Base-by-base conservation (phyloP, 2,888 invertebrate genomes). In the Zootermopsis nevadensis region DNA sequence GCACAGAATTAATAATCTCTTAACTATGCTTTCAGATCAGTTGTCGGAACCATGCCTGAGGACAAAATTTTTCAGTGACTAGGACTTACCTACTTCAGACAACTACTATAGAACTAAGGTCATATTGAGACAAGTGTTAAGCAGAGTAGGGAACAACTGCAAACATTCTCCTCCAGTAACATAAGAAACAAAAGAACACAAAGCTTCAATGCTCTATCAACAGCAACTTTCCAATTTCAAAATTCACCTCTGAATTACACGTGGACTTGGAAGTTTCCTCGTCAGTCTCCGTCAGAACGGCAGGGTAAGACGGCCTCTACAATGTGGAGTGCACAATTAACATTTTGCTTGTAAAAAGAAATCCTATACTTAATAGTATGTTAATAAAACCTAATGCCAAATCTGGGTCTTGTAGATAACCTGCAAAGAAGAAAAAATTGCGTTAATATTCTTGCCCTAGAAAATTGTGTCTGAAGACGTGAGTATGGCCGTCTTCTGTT, bases 261-360 rank as follows among this genome's bases (percentile, higher is more conserved):
- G 19, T n/a, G 66, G 66, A 66, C 22, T 42, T 38, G 74, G 74
- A 74, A 74, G 42, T 74, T 74, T 19, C n/a, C 33, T 2, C 38
- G 38, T 79, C 79, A 79, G 79, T 79, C 79, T 79, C 66, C 60
- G 24, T 79, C 15, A 79, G 38, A n/a, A 35, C 38, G 79, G 35
- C 38, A 38, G 22, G n/a, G 77, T 6, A 33, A 77, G 27, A 79
- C 33, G 79, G 60, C 79, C 66, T 48, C 66, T 15, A 35, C n/a
- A 60, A 27, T 27, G 15, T 35, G 55, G 66, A 33, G 79, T 79
- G 66, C 79, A 79, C 79, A 60, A n/a, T 66, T 66, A 79, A 79
- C 66, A 60, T 79, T 60, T 66, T 79, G 66, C 66, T 38, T 66
- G 22, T 77, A 77, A 77, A 77, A 77, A 77, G 55, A 33, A 60